Conservation (phyloP, 2,888 invertebrate species). For the Sphaeridia pumilis region DNA sequence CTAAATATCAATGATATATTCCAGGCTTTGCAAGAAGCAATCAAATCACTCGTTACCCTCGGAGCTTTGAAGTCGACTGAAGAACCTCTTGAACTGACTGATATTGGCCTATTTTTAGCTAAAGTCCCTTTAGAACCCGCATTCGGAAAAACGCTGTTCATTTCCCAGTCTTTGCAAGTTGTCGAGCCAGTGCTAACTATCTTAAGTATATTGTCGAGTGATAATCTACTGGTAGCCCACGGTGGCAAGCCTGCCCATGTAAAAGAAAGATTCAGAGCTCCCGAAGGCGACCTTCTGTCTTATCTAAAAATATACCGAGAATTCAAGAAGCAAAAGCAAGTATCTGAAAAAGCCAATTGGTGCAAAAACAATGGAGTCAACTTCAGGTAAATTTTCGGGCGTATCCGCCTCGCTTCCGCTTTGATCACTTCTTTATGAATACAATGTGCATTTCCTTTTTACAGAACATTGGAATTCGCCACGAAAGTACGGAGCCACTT, state of each 20-base stretch:
- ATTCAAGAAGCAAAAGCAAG: conserved; percentile 48
- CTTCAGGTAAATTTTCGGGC: conserved; percentile 14
- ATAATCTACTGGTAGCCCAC: conserved; percentile 1
- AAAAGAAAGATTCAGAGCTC: conserved; percentile 64
- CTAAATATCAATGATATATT: neutral
- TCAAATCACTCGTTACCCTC: conserved; percentile 45
- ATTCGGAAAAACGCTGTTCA: conserved; percentile 66
- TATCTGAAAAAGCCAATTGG: conserved; percentile 45
- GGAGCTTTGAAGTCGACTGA: conserved; percentile 37
- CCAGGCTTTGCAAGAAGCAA: conserved; percentile 46
- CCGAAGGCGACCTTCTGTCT: conserved; percentile 84
- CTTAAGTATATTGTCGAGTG: conserved; percentile 21
- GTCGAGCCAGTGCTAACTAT: conserved; percentile 38
- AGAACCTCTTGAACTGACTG: conserved; percentile 52
- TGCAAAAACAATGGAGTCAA: conserved; percentile 26
- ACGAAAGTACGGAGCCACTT: conserved; percentile 69
- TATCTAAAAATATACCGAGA: conserved; percentile 76
- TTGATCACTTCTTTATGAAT: neutral
- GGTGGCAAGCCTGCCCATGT: conserved; percentile 44
- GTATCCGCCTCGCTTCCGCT: neutral
- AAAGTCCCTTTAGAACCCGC: conserved; percentile 85
- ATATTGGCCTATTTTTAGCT: conserved; percentile 71
- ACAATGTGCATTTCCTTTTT: conserved; percentile 27
- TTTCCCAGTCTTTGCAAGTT: conserved; percentile 58
- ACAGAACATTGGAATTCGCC: conserved; percentile 69